Base-by-base conservation (phyloP, 2,888 invertebrate genomes). In the Colostygia pectinataria region DNA sequence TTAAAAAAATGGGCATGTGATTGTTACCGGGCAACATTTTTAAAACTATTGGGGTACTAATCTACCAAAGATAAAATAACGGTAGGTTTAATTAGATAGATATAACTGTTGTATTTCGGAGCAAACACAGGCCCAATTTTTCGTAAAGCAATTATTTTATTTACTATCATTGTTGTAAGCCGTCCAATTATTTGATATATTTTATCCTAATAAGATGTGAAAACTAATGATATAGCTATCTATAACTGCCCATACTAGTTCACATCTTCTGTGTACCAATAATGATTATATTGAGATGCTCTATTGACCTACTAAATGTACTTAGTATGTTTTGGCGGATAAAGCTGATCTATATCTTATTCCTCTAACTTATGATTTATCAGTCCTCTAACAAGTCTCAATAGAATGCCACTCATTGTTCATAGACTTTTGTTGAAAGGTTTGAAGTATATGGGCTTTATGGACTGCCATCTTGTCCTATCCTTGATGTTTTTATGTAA, bases 111-210 rank as follows among this genome's bases (percentile, higher is more conserved):
- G 20, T 28, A 7, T 34, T 29, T 13, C 31, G 25, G 10, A 40
- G 15, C 37, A 45, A 32, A 4, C 23, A 10, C 27, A 28, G 34
- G 29, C 27, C 32, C 6, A 8, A n/a, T 33, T 15, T 41, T 36
- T 38, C 13, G 43, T 34, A 15, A 39, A 39, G 24, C 33, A 43
- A 20, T 23, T 37, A 29, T 13, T 44, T 53, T 57, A 56, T n/a
- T n/a, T n/a, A 15, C 63, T 65, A 66, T 66, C 61, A 57, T 68
- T 71, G 73, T 80, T 80, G 65, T 78, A 72, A 79, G 75, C 88
- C 89, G 89, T 88, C 89, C 88, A 86, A 74, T 82, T 75, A 68
- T 74, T 76, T 83, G 59, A 8, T 25, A 54, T 74, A 34, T 77
- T 68, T 80, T 53, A 40, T 71, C 65, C 68, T 36, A 27, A 24